A percentile compares a stretch with the other conserved stretches of the same genome.
Conservation (phyloP, 2,888 invertebrate species). For the Thereva unica region DNA sequence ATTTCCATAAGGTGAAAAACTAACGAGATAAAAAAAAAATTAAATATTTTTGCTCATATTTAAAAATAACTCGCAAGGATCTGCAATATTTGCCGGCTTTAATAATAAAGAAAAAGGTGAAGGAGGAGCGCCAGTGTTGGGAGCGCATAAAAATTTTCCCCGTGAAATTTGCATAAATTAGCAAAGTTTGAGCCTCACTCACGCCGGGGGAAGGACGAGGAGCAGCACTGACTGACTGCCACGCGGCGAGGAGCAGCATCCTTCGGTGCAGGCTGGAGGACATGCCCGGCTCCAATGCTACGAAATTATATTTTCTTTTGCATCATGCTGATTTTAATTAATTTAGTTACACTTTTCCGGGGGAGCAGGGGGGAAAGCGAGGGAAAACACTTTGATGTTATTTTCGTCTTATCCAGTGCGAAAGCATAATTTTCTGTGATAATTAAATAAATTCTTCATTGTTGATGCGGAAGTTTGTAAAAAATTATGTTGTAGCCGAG, state of each 20-base stretch:
- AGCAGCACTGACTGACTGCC: too few relatives aligned
- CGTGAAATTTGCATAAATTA: slow-evolving; percentile 29
- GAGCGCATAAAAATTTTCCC: slow-evolving; percentile 12
- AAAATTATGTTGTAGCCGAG: too few relatives aligned
- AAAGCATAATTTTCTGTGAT: too few relatives aligned
- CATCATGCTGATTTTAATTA: slow-evolving; percentile 36
- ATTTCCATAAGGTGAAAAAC: too few relatives aligned
- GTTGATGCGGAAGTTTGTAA: too few relatives aligned
- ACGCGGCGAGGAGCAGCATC: too few relatives aligned
- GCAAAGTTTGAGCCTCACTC: slow-evolving; percentile 11
- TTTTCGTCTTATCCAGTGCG: too few relatives aligned
- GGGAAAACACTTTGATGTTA: too few relatives aligned
- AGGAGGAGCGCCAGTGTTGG: slow-evolving; percentile 6
- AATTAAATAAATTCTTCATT: too few relatives aligned
- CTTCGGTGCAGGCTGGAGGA: neutral
- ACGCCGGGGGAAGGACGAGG: too few relatives aligned
- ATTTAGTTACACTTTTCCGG: slow-evolving; percentile 22
- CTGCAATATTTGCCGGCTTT: slow-evolving; percentile 10
- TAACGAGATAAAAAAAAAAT: too few relatives aligned
- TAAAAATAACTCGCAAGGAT: slow-evolving; percentile 22
- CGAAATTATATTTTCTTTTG: slow-evolving; percentile 3
- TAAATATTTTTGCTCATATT: neutral
- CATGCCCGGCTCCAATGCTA: slow-evolving; percentile 14
- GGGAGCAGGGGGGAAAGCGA: too few relatives aligned
- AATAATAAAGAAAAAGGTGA: slow-evolving; percentile 22